phyloP scores from a whole-genome alignment of 1,140 invertebrate genomes.

The Radopholus similis region DNA sequence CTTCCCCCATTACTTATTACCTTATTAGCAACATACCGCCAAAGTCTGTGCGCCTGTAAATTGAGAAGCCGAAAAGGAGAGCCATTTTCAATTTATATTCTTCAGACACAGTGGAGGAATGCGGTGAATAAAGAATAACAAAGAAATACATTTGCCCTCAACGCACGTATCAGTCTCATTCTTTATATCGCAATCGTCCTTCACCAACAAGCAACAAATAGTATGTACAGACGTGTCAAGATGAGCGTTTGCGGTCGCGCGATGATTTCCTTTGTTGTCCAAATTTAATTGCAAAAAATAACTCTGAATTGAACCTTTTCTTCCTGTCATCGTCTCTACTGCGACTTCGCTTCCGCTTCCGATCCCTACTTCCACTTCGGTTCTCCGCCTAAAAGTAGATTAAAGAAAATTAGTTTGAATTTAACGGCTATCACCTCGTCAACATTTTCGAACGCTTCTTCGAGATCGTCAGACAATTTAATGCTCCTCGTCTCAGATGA shows the following conservation, averaged over 20 bases:
- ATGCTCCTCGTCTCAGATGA: too few relatives aligned
- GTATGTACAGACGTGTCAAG: slow-evolving; percentile 3
- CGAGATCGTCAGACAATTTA: too few relatives aligned
- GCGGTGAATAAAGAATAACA: neutral
- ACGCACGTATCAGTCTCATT: neutral
- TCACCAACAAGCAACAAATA: slow-evolving; percentile 1
- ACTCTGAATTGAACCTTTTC: slow-evolving; percentile 20
- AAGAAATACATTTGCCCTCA: neutral
- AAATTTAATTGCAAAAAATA: slow-evolving; percentile 18
- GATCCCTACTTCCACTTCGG: slow-evolving; percentile 11
- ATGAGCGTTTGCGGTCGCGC: slow-evolving; percentile 8
- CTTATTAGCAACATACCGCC: too few relatives aligned
- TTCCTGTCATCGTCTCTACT: slow-evolving; percentile 29
- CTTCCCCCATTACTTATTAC: too few relatives aligned
- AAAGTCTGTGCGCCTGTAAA: neutral
- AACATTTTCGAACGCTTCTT: slow-evolving; percentile 30
- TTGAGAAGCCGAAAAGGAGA: too few relatives aligned
- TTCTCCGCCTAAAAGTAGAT: slow-evolving; percentile 33
- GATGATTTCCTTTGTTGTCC: slow-evolving; percentile 26
- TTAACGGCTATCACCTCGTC: slow-evolving; percentile 28
- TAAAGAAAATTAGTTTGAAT: neutral
- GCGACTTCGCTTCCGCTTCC: slow-evolving; percentile 29
- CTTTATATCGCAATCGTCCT: too few relatives aligned
- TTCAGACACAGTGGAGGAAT: neutral
- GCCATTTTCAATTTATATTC: slow-evolving; percentile 4